Evolutionary conservation across 2,888 invertebrate genomes (phyloP), one percentile per base, ranked within the genome.

Genomic region (Drosophila kanekoi): DNA sequence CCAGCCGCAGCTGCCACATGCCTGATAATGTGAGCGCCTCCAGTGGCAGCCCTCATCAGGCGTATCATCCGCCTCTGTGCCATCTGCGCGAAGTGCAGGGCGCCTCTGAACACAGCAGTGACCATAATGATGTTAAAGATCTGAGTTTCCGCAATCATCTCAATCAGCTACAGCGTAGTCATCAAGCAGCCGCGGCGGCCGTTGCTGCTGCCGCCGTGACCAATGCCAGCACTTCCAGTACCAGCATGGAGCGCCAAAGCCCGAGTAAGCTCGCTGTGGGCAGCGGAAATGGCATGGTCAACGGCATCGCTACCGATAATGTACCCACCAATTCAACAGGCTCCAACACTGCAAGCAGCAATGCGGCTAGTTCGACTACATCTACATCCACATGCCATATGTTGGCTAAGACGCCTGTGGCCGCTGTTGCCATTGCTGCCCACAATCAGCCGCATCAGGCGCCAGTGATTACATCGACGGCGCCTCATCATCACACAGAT

Each of bases 1-100:
- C 88, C 10, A 63, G 68, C 23, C 91, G 91, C 44, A 81, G 72
- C 64, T 91, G 91, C 60, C 91, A 91, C 20, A 93, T 93, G 13
- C 86, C 91, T 43, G 94, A 94, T 79, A 94, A 94, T 1, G 90
- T 93, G 1, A 94, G 94, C 62, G 94, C 94, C 0, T 94, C 94
- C 0, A 93, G 93, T 71, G 92, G 92, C 84, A 94, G 94, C 73
- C 92, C 93, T 18, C 89, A 90, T 16, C 90, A 91, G 71, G 89
- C 90, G n/a, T 92, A 91, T 75, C 91, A 92, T 73, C 89, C 87
- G 62, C 90, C 93, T 85, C 78, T 93, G 23, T 91, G 92, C 67
- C 93, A 93, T 70, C 80, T 93, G 72, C 91, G 93, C 11, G 92
- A 93, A 60, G 93, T 93, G 90, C 76, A 92, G 33, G 85, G 85